Percentiles rank a stretch among this genome's conserved stretches.
These are phyloP conservation scores for Procambarus virginalis DNA, from an alignment of 1,140 invertebrate genomes.

Conservation along the genomic window DNA sequence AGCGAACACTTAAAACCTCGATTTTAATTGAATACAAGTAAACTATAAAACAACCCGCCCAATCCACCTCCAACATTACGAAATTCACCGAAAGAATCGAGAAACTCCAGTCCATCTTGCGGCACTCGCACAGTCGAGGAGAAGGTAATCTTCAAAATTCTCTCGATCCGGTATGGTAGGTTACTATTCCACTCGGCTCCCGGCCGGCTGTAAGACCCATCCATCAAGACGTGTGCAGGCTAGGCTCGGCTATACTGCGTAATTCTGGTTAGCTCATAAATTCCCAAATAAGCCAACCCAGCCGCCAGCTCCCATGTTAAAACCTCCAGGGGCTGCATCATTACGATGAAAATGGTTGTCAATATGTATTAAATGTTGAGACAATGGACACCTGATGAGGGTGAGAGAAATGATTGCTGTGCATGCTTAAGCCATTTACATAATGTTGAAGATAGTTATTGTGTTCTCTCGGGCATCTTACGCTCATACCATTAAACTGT, in stretches of 20 bases:
- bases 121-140: too few relatives aligned
- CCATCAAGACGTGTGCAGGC: not conserved
- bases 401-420: not conserved
- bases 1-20: too few relatives aligned
- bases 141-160: not conserved
- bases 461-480: too few relatives aligned
- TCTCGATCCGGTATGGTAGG: not conserved
- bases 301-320: not conserved
- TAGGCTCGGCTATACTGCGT: not conserved
- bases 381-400: not conserved
- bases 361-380: not conserved
- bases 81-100: too few relatives aligned
- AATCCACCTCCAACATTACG: not conserved
- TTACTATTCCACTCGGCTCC: not conserved
- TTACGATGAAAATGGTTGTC: conserved; percentile 7
- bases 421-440: not conserved
- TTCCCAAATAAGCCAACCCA: conserved; percentile 4
- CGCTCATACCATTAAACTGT: too few relatives aligned
- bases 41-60: not conserved
- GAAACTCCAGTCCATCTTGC: too few relatives aligned
- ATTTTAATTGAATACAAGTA: not conserved
- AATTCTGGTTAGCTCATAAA: conserved; percentile 13
- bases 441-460: not conserved
- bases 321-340: not conserved
- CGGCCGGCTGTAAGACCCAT: not conserved